Evolutionary conservation across 2,888 invertebrate species (phyloP), one percentile per base, ranked within the genome.

Genomic region (Drosophila borealis): DNA sequence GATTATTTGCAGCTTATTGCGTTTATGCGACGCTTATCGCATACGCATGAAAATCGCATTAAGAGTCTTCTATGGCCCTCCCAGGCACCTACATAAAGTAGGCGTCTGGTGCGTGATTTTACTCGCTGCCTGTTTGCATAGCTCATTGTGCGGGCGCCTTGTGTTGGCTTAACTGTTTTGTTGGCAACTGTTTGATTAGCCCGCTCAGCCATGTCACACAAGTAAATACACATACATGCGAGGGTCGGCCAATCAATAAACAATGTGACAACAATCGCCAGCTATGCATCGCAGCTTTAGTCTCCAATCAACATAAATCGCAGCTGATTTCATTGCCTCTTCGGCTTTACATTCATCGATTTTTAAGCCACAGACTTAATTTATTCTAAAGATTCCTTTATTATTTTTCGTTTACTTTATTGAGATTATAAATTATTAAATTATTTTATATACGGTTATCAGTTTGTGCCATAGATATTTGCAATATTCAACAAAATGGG

Each of bases 1-100:
- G 78, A 85, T 83, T 83, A 86, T 86, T 80, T 83, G 80, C 75
- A 74, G 83, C 84, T 88, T 88, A 88, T 77, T 80, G 86, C 86
- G 69, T 74, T 83, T 80, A 88, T 88, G 82, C 74, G 70, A 70
- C 63, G 83, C 74, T 83, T 88, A 88, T 84, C 89, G 75, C 86
- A 78, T 78, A 86, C 81, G 70, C 80, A 78, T 78, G 75, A 83
- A 80, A 88, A 88, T 84, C 80, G 83, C 87, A 78, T 83, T 88
- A 88, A 64, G 55, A 46, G 29, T 21, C 53, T 49, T 39, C 42
- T 46, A 29, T 29, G 33, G 19, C 11, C 48, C 2, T 13, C n/a
- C 4, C 8, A 13, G 37, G 17, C 2, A 36, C 21, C 71, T 34
- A 44, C 51, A 69, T 60, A 54, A 60, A 56, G 44, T 29, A 68